A percentile compares a stretch with the other conserved stretches of the same genome.
Conservation (phyloP, 2,888 invertebrate genomes). For the Tetropium fuscum region DNA sequence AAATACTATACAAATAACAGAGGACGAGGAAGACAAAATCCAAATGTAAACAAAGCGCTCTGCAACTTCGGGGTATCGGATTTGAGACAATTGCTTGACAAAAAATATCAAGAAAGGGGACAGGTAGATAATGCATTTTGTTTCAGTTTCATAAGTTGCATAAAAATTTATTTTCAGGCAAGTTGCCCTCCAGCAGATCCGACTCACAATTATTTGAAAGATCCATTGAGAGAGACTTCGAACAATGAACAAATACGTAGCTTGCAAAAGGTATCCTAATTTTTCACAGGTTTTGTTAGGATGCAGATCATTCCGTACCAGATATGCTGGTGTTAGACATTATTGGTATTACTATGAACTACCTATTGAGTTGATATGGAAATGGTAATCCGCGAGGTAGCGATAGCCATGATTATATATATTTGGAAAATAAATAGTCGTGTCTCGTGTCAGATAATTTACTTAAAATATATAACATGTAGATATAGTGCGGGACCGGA, state of each 20-base stretch:
- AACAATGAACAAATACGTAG: not conserved
- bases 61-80: constrained; percentile 48
- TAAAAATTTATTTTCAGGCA: constrained; percentile 30
- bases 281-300: too few species aligned
- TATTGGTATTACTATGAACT: too few species aligned
- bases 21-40: constrained; percentile 29
- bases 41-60: constrained; percentile 46
- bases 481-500: too few species aligned
- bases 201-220: constrained; percentile 53
- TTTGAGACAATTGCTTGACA: constrained; percentile 50
- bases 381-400: too few species aligned
- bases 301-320: too few species aligned
- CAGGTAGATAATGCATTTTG: constrained; percentile 20
- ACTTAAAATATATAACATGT: too few species aligned
- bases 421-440: too few species aligned
- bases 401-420: too few species aligned
- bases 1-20: too few species aligned
- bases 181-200: constrained; percentile 55
- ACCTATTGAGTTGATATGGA: too few species aligned
- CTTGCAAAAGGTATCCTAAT: constrained; percentile 30
- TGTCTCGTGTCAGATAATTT: too few species aligned
- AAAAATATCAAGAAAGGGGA: constrained; percentile 45
- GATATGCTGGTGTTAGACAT: too few species aligned
- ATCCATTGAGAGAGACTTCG: constrained; percentile 50
- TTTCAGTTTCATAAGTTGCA: not conserved